Evolutionary conservation across 2,797 vertebrate genomes (phyloP).

Genomic region (Morus bassanus): DNA sequence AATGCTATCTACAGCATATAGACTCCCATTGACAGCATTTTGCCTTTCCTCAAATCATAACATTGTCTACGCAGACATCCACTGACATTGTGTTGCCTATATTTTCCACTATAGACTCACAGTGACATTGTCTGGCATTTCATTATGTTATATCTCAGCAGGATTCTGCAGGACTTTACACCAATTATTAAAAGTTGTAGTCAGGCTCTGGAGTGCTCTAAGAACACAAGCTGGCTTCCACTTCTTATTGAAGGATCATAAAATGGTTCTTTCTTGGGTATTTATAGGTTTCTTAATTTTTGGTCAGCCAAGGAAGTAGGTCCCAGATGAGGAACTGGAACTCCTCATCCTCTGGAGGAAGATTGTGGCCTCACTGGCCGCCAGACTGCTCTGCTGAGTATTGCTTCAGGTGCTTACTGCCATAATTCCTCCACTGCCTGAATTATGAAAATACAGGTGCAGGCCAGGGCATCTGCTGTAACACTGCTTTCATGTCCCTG

Average conservation of each 20-base stretch:
- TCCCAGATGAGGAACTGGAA: neutral
- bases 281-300: neutral
- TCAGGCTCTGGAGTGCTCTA: constrained; percentile 19
- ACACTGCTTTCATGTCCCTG: neutral
- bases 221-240: neutral
- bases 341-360: neutral
- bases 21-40: constrained; percentile 58
- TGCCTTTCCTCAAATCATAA: constrained; percentile 60
- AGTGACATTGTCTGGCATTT: constrained; percentile 65
- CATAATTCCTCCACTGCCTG: accelerated
- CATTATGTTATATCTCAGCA: neutral
- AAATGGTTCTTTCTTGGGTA: neutral
- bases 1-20: constrained; percentile 54
- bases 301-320: neutral
- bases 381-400: neutral
- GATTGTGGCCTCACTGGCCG: neutral
- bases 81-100: constrained; percentile 51
- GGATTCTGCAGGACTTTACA: constrained; percentile 39
- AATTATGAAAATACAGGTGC: neutral
- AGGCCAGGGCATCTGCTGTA: neutral
- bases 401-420: neutral
- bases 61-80: constrained; percentile 58
- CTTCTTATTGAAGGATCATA: neutral
- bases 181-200: constrained; percentile 19
- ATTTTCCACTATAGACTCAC: constrained; percentile 25